Percentiles rank a stretch among this genome's conserved stretches.
Conservation (phyloP, 2,888 invertebrate species). For the Allolobophora icterica region DNA sequence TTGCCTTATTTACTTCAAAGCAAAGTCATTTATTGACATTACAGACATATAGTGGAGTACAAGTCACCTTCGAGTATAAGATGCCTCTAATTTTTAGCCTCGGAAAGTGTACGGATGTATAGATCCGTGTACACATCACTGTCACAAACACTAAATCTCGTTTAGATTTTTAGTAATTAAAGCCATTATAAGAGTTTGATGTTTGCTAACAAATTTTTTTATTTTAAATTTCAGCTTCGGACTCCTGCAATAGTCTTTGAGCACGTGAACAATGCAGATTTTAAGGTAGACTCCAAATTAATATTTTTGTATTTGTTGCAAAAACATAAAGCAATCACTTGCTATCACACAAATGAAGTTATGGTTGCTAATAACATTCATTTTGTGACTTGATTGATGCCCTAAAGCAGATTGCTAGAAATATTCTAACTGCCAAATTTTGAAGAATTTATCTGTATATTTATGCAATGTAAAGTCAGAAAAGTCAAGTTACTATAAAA, state of each 20-base stretch:
- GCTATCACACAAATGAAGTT: too few relatives aligned
- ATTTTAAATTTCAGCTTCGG: conserved; percentile 73
- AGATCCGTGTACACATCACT: too few relatives aligned
- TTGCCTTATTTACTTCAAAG: too few relatives aligned
- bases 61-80: too few relatives aligned
- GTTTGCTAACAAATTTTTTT: background rate
- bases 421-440: background rate
- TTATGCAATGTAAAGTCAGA: background rate
- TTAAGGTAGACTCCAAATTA: conserved; percentile 70
- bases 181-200: background rate
- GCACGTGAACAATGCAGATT: conserved; percentile 99
- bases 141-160: too few relatives aligned
- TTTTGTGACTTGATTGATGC: background rate
- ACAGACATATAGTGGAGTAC: too few relatives aligned
- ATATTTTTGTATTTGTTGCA: background rate
- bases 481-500: background rate
- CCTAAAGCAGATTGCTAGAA: background rate
- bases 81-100: too few relatives aligned
- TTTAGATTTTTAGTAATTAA: background rate
- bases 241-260: conserved; percentile 99
- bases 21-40: too few relatives aligned
- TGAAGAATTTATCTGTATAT: background rate
- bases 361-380: background rate
- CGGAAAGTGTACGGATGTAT: too few relatives aligned
- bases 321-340: background rate